phyloP scores from a whole-genome alignment of 2,797 vertebrate genomes.

The Tokudaia tokunoshimensis region DNA sequence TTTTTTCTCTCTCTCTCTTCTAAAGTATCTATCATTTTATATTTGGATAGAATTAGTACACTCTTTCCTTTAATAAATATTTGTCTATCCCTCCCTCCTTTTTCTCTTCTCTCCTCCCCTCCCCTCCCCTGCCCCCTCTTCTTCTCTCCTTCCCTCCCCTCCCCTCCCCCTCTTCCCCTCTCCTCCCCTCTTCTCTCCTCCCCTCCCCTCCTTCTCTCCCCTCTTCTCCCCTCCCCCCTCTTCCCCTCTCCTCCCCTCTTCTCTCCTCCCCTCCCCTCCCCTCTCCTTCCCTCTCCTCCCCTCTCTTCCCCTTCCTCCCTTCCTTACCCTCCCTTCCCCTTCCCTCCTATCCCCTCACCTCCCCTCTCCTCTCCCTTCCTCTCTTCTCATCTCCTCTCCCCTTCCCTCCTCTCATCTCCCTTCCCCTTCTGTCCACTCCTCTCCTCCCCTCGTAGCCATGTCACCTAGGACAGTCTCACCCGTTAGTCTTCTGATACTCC shows the following conservation, averaged over 20 bases:
- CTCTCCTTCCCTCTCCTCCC: too few species aligned
- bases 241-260: background rate
- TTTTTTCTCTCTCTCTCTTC: background rate
- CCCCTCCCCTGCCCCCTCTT: too few species aligned
- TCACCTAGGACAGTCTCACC: background rate
- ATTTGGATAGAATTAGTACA: background rate
- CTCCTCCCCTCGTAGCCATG: background rate
- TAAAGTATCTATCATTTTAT: background rate
- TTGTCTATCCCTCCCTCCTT: background rate
- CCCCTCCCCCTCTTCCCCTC: background rate
- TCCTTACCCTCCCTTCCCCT: too few species aligned
- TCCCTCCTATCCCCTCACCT: background rate
- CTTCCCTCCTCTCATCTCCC: too few species aligned
- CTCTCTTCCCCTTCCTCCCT: too few species aligned
- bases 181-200: too few species aligned
- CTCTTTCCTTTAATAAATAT: background rate
- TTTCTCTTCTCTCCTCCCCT: background rate
- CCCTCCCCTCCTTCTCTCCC: too few species aligned
- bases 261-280: background rate
- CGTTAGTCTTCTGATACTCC: background rate
- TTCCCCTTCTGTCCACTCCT: background rate
- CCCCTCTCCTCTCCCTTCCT: background rate
- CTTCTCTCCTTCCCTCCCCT: background rate
- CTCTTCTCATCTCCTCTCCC: background rate
- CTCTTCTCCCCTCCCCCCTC: background rate